Evolutionary conservation across 2,888 invertebrate genomes (phyloP).

Genomic region (Stenoptilia bipunctidactyla): DNA sequence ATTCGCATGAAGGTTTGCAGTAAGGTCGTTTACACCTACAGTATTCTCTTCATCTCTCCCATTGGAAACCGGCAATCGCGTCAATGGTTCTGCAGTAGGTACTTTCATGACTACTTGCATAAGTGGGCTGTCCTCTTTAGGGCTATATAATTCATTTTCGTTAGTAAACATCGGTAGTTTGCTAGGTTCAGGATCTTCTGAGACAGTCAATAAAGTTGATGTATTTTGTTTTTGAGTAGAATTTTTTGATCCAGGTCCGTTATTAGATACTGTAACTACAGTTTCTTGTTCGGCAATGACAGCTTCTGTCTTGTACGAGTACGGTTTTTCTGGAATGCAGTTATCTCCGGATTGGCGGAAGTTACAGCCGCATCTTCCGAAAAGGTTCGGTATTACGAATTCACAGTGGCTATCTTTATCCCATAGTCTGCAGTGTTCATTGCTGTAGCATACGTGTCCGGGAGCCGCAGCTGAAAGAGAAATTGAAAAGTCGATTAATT

Average conservation of each 20-base stretch:
- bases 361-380: conserved; percentile 89
- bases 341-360: conserved; percentile 75
- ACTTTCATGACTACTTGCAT: conserved; percentile 57
- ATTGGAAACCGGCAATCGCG: conserved; percentile 37
- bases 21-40: conserved; percentile 52
- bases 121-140: conserved; percentile 51
- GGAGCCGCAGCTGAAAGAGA: conserved; percentile 81
- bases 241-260: conserved; percentile 21
- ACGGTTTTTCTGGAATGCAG: conserved; percentile 61
- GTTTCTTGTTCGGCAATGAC: conserved; percentile 50
- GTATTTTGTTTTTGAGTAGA: conserved; percentile 29
- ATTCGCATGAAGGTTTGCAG: conserved; percentile 58
- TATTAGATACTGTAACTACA: conserved; percentile 23
- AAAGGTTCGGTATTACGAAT: conserved; percentile 89
- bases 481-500: too few relatives aligned
- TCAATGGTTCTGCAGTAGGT: conserved; percentile 42
- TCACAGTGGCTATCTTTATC: conserved; percentile 88
- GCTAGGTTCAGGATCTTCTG: conserved; percentile 38
- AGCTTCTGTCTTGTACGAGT: conserved; percentile 43
- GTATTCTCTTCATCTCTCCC: conserved; percentile 54
- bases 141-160: conserved; percentile 49
- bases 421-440: conserved; percentile 89
- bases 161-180: conserved; percentile 40
- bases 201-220: conserved; percentile 21
- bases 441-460: conserved; percentile 90